phyloP scores from a whole-genome alignment of 2,113 vertebrate genomes.

The Fregetta grallaria region DNA sequence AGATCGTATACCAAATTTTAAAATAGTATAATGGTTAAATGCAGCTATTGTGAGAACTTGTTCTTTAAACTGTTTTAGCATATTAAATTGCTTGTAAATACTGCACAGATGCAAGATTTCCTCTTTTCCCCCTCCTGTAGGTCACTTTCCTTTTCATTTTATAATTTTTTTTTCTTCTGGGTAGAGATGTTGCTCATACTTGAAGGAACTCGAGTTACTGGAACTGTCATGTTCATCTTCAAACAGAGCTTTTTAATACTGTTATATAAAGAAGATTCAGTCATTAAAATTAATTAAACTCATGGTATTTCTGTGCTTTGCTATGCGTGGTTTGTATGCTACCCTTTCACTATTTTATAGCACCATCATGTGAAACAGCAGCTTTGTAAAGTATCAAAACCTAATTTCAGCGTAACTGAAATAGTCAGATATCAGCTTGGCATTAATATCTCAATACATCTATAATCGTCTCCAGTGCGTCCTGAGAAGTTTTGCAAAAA shows the following conservation, averaged over 20 bases:
- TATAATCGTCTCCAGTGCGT: neutral
- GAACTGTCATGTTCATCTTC: neutral
- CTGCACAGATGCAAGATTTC: neutral
- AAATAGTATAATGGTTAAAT: neutral
- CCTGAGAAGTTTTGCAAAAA: neutral
- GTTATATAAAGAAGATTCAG: neutral
- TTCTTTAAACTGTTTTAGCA: neutral
- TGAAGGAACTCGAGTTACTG: neutral
- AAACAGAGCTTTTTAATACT: neutral
- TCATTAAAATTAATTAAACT: neutral
- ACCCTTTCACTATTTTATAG: neutral
- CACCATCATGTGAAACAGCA: neutral
- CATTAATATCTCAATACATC: neutral
- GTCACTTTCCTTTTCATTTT: neutral
- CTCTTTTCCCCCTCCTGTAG: neutral
- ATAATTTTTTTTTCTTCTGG: neutral
- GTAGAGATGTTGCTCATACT: neutral
- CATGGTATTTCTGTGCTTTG: neutral
- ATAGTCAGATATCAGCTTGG: neutral
- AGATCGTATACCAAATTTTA: neutral
- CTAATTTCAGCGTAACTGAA: neutral
- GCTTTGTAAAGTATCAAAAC: neutral
- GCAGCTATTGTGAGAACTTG: neutral
- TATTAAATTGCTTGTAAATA: neutral
- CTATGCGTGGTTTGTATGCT: neutral